Evolutionary conservation across 2,888 invertebrate genomes (phyloP).

Genomic region (Heliconius erato): DNA sequence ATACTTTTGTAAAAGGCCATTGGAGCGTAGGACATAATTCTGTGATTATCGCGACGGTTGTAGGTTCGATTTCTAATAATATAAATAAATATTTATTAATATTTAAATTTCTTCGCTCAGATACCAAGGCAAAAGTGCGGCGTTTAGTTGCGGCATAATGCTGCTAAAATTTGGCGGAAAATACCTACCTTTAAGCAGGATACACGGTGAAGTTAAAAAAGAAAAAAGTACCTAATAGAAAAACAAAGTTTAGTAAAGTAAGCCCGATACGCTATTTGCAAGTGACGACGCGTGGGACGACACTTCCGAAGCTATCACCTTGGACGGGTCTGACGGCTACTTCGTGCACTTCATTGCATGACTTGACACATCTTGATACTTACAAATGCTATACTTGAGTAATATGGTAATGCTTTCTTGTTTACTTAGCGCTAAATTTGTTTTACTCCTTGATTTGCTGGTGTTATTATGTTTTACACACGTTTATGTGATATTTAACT

Average conservation of each 20-base stretch:
- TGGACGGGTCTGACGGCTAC: slow-evolving; percentile 54
- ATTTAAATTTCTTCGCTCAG: no score
- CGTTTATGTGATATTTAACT: neutral
- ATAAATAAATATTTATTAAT: no score
- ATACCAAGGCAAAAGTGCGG: no score
- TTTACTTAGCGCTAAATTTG: slow-evolving; percentile 38
- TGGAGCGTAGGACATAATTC: neutral
- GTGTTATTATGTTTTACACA: neutral
- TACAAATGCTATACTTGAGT: slow-evolving; percentile 44
- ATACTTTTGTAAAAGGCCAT: neutral
- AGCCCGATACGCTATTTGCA: slow-evolving; percentile 53
- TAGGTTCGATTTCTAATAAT: no score
- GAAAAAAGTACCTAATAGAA: neutral
- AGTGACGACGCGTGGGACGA: slow-evolving; percentile 55
- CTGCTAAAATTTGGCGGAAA: no score
- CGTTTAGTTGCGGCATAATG: no score
- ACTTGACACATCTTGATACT: slow-evolving; percentile 48
- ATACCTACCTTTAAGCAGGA: no score
- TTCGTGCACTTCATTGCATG: slow-evolving; percentile 54
- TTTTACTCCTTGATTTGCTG: slow-evolving; percentile 24
- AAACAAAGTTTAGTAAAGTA: neutral
- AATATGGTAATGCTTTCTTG: slow-evolving; percentile 43
- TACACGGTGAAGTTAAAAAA: neutral
- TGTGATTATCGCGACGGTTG: no score
- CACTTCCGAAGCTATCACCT: slow-evolving; percentile 51